A percentile compares a stretch with the other conserved stretches of the same genome.
These are phyloP conservation scores for Microtus oregoni DNA, from an alignment of 2,113 vertebrate genomes.

Conservation along the genomic window DNA sequence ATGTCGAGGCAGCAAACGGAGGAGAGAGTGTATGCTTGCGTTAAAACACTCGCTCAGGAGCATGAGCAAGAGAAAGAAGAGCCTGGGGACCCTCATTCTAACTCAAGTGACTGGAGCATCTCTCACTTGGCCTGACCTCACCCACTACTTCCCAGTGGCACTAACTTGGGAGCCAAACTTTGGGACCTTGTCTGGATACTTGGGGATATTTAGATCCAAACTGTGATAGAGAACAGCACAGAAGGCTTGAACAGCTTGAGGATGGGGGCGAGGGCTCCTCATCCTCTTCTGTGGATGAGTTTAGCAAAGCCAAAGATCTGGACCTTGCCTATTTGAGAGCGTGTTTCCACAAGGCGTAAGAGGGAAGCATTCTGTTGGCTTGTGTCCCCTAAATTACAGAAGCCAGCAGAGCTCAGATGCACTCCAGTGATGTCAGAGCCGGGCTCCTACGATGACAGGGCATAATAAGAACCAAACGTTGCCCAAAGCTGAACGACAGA, in stretches of 20 bases:
- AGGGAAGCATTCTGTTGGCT: background rate
- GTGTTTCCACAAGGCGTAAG: background rate
- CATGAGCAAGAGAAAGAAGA: background rate
- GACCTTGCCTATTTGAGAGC: background rate
- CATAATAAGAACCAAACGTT: background rate
- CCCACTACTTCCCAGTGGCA: background rate
- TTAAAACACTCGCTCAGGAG: background rate
- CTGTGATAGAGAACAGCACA: too few relatives aligned
- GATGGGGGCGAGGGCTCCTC: too few relatives aligned
- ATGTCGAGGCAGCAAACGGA: background rate
- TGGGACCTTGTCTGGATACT: background rate
- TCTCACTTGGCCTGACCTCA: too few relatives aligned
- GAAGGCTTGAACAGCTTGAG: fast-evolving
- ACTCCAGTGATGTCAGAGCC: too few relatives aligned
- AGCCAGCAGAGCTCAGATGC: background rate
- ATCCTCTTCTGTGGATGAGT: background rate
- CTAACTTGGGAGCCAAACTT: background rate
- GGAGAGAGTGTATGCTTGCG: background rate
- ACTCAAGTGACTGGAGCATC: background rate
- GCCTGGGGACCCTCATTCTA: too few relatives aligned
- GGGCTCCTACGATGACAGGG: background rate
- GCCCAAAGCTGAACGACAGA: background rate
- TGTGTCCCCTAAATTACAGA: background rate
- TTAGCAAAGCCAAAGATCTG: background rate
- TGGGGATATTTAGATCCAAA: background rate